Evolutionary conservation across 2,113 vertebrate species (phyloP), one percentile per base, ranked within the genome.

Genomic region (Accipiter virgatus): DNA sequence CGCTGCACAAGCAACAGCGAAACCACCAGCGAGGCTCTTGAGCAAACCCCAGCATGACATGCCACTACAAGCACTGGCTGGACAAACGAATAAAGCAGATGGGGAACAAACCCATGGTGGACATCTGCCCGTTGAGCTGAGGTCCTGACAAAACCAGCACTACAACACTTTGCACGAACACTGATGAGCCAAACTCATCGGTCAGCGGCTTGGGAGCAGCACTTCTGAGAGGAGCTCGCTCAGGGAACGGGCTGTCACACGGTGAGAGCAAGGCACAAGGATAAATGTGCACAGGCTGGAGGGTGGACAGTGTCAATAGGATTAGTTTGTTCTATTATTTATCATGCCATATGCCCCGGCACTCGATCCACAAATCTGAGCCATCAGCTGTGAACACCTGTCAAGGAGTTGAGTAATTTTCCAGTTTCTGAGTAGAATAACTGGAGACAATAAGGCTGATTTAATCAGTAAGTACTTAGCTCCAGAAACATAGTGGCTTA

Each of bases 371-470:
- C 59, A n/a, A 29, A 72, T 88, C 85, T 12, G 32, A 96, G 85
- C 58, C 87, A 73, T 42, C 66, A 86, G 71, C 88, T 88, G 88
- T 70, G 79, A 90, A 68, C 75, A 87, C 86, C 91, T 86, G 83
- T 75, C 68, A 90, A 75, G 85, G 52, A 88, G 68, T 7, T 93
- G 83, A 90, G 88, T 47, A 74, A 38, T 88, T 71, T 91, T 81
- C 68, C 91, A 93, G 81, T 55, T 63, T 89, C 86, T 73, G 85
- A 59, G 91, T 58, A 75, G 80, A 77, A 89, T 56, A 53, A 62
- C 68, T 36, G 58, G 31, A 81, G 81, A 84, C n/a, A 55, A 62
- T 36, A 45, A 7, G 9, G 45, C 29, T 71, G 74, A 80, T 74
- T 87, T 52, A 48, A 80, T 65, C 86, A 58, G 32, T 2, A n/a